Evolutionary conservation across 2,113 vertebrate genomes (phyloP).

Genomic region (Etia nguti): DNA sequence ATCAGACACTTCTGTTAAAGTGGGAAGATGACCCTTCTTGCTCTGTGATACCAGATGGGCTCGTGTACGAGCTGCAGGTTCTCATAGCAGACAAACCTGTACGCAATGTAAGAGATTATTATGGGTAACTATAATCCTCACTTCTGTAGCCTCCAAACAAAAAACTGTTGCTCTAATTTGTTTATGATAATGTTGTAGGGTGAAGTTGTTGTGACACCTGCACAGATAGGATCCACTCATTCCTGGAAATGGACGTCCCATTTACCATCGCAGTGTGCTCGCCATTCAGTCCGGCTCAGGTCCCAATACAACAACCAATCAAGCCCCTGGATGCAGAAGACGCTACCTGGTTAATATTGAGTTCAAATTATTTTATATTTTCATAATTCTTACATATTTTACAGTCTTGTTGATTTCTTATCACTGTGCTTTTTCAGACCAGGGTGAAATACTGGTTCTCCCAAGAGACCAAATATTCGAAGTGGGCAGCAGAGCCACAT

Average conservation of each 20-base stretch:
- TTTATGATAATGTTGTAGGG: slow-evolving; percentile 33
- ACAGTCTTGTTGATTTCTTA: not conserved
- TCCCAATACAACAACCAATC: not conserved
- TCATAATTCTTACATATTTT: not conserved
- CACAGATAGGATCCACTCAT: not conserved
- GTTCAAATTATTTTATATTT: not conserved
- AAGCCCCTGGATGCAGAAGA: slow-evolving; percentile 29
- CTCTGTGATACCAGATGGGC: not conserved
- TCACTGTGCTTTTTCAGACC: not conserved
- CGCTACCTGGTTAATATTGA: slow-evolving; percentile 21
- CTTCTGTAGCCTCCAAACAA: not conserved
- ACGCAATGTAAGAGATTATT: slow-evolving; percentile 3
- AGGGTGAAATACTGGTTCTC: not conserved
- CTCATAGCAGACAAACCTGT: slow-evolving; percentile 19
- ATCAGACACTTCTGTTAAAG: slow-evolving; percentile 13
- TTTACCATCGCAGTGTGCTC: slow-evolving; percentile 45
- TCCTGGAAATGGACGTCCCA: slow-evolving; percentile 63
- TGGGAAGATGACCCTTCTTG: slow-evolving; percentile 52
- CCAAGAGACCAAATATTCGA: slow-evolving; percentile 27
- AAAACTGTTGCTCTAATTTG: not conserved
- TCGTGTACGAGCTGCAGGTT: slow-evolving; percentile 51
- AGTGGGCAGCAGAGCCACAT: slow-evolving; percentile 41
- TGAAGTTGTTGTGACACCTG: not conserved
- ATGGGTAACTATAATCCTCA: not conserved
- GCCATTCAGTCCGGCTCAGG: slow-evolving; percentile 42